phyloP scores from a whole-genome alignment of 1,140 invertebrate genomes.

The Pinna nobilis region DNA sequence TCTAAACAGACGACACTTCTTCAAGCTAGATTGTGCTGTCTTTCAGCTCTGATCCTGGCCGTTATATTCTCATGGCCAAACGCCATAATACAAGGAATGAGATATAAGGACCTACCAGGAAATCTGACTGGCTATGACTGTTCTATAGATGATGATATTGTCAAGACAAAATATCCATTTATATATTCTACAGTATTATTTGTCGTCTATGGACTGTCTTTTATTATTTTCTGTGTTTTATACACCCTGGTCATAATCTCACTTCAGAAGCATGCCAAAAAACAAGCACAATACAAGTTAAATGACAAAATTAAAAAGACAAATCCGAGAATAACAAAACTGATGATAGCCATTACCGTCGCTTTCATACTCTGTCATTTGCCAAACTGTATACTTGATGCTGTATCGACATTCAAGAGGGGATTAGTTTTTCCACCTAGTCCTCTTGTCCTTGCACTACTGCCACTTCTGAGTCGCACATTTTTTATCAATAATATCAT shows the following conservation, averaged over 20 bases:
- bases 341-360: slow-evolving; percentile 28
- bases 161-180: slow-evolving; percentile 33
- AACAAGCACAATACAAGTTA: background rate
- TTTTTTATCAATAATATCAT: slow-evolving; percentile 37
- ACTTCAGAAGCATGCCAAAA: slow-evolving; percentile 11
- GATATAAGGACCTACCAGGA: slow-evolving; percentile 19
- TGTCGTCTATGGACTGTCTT: slow-evolving; percentile 27
- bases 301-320: slow-evolving; percentile 9
- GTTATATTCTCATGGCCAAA: slow-evolving; percentile 37
- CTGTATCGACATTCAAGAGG: slow-evolving; percentile 18
- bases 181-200: slow-evolving; percentile 33
- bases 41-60: slow-evolving; percentile 15
- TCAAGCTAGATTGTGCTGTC: slow-evolving; percentile 20
- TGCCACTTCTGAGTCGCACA: slow-evolving; percentile 20
- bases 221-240: slow-evolving; percentile 29
- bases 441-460: slow-evolving; percentile 5
- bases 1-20: slow-evolving; percentile 14
- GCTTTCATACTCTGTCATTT: slow-evolving; percentile 31
- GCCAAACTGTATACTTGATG: slow-evolving; percentile 17
- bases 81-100: slow-evolving; percentile 36
- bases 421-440: slow-evolving; percentile 9
- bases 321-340: slow-evolving; percentile 23
- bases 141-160: slow-evolving; percentile 27
- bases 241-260: slow-evolving; percentile 17
- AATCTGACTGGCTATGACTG: slow-evolving; percentile 44